A percentile compares a stretch with the other conserved stretches of the same genome.
Conservation (phyloP, 2,888 invertebrate genomes). For the Drosophila cognata region DNA sequence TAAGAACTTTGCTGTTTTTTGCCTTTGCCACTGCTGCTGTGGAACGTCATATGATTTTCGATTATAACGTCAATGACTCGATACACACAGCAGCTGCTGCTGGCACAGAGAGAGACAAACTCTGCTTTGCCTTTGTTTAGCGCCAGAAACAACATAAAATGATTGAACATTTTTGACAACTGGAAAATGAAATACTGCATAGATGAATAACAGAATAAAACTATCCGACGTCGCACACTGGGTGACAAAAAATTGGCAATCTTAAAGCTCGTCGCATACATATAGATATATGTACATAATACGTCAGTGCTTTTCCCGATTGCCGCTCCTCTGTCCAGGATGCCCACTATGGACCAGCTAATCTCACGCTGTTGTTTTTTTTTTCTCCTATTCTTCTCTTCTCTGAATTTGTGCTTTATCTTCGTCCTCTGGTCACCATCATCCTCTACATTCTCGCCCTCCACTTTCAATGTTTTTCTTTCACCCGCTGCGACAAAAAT, state of each 20-base stretch:
- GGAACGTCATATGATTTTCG: constrained; percentile 70
- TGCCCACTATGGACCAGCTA: constrained; percentile 33
- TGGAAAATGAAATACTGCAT: constrained; percentile 56
- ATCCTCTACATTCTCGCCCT: not conserved
- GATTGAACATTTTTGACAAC: constrained; percentile 69
- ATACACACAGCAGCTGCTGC: constrained; percentile 51
- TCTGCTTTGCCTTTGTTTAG: constrained; percentile 35
- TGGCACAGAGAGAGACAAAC: not conserved
- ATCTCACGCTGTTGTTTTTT: constrained; percentile 33
- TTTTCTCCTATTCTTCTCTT: constrained; percentile 36
- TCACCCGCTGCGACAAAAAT: constrained; percentile 58
- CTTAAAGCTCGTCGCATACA: constrained; percentile 2
- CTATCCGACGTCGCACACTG: constrained; percentile 43
- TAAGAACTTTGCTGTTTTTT: constrained; percentile 32
- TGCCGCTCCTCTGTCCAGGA: constrained; percentile 5
- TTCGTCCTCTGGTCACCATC: not conserved
- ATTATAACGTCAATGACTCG: constrained; percentile 70
- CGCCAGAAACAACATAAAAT: constrained; percentile 54
- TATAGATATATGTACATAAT: constrained; percentile 5
- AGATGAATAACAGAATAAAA: constrained; percentile 30
- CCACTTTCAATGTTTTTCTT: constrained; percentile 38
- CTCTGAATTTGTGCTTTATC: constrained; percentile 20
- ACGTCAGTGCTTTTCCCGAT: not conserved
- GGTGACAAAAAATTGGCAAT: constrained; percentile 51
- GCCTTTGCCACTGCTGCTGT: constrained; percentile 16